Evolutionary conservation across 2,888 invertebrate species (phyloP).

Genomic region (Aproaerema taeniolella): DNA sequence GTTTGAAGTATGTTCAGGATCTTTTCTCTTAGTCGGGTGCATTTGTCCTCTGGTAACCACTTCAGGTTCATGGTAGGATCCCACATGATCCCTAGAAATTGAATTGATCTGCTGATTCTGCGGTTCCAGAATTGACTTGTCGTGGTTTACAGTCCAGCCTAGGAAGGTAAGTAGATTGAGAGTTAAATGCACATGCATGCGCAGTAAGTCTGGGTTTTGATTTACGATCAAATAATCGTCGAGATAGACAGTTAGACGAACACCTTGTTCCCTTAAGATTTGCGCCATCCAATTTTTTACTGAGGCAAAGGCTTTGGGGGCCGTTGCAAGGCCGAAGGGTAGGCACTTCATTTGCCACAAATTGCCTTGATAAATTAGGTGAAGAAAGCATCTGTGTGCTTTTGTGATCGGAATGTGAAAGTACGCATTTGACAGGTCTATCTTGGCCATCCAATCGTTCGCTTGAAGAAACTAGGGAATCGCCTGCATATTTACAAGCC

Average conservation of each 20-base stretch:
- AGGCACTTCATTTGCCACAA: conserved; percentile 14
- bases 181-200: background rate
- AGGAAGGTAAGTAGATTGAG: background rate
- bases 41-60: background rate
- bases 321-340: conserved; percentile 13
- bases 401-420: conserved; percentile 10
- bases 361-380: conserved; percentile 9
- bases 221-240: conserved; percentile 15
- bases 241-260: conserved; percentile 20
- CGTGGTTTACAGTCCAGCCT: conserved; percentile 13
- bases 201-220: conserved; percentile 5
- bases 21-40: background rate
- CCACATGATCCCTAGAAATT: conserved; percentile 13
- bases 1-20: background rate
- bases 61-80: conserved; percentile 2
- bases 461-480: conserved; percentile 2
- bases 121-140: conserved; percentile 11
- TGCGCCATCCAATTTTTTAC: conserved; percentile 24
- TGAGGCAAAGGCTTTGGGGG: conserved; percentile 13
- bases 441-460: conserved; percentile 10
- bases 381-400: conserved; percentile 8
- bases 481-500: conserved; percentile 6
- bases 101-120: background rate
- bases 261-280: conserved; percentile 15
- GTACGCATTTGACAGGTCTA: conserved; percentile 16